A percentile compares a stretch with the other conserved stretches of the same genome.
Evolutionary conservation across 2,113 vertebrate species (phyloP).

Genomic region (Manacus vitellinus): DNA sequence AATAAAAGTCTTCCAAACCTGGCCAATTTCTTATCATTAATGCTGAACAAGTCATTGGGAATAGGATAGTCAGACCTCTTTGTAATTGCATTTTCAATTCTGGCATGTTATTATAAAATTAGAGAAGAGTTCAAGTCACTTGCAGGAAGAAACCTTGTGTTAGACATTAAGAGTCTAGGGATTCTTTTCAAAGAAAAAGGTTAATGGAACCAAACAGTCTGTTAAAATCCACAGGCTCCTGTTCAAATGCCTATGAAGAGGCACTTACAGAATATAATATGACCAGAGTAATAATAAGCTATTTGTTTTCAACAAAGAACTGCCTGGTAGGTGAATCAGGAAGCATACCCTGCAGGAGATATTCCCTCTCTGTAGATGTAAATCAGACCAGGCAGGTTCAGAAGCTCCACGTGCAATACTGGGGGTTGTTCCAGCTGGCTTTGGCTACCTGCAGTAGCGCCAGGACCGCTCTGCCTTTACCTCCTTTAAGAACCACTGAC

Average conservation of each 20-base stretch:
- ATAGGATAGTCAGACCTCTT: background rate
- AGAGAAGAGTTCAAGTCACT: background rate
- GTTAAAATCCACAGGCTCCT: background rate
- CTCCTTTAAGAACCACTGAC: background rate
- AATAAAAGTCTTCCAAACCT: background rate
- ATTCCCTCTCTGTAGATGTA: background rate
- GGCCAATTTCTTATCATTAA: background rate
- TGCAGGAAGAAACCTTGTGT: background rate
- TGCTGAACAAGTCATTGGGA: background rate
- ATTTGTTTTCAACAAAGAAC: slow-evolving; percentile 52
- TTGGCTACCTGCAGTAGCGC: background rate
- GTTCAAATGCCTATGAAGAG: slow-evolving; percentile 32
- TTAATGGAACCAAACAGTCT: background rate
- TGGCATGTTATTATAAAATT: background rate
- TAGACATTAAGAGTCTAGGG: background rate
- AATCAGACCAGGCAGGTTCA: slow-evolving; percentile 8
- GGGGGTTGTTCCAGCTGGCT: slow-evolving; percentile 22
- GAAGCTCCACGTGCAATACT: background rate
- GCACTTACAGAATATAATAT: background rate
- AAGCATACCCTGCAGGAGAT: slow-evolving; percentile 39
- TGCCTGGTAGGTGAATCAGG: slow-evolving; percentile 33
- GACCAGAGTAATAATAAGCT: slow-evolving; percentile 34
- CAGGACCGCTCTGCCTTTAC: background rate
- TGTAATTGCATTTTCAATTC: background rate
- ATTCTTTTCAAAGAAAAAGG: background rate